These are phyloP conservation scores for Rhinichthys osculus DNA, from an alignment of 2,797 vertebrate species.

Conservation along the genomic window DNA sequence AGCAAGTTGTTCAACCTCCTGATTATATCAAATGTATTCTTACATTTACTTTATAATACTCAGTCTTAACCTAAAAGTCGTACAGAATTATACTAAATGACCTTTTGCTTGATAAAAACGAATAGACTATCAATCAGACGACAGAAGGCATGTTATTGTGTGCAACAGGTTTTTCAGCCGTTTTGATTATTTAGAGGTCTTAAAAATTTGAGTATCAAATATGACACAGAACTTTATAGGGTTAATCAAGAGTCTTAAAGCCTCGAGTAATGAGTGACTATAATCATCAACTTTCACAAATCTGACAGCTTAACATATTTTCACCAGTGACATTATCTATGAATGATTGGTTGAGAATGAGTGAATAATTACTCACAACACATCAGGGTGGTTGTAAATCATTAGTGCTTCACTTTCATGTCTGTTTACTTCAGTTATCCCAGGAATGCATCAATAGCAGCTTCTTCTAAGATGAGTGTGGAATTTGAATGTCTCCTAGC, in stretches of 20 bases:
- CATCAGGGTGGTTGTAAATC: not conserved
- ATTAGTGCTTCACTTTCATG: conserved; percentile 14
- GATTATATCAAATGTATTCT: not conserved
- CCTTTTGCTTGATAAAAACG: not conserved
- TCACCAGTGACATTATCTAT: not conserved
- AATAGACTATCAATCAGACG: not conserved
- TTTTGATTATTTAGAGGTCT: not conserved
- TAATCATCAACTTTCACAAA: not conserved
- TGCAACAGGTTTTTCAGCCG: not conserved
- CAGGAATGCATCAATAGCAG: conserved; percentile 14
- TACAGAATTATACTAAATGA: not conserved
- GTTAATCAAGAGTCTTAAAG: not conserved
- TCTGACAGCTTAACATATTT: not conserved
- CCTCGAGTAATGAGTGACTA: not conserved
- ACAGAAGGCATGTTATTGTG: not conserved
- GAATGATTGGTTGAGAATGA: not conserved
- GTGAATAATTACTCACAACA: conserved; percentile 3
- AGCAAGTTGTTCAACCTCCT: too few relatives aligned
- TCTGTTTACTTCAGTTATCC: not conserved
- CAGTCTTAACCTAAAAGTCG: not conserved
- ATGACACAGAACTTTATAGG: not conserved
- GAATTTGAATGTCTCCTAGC: conserved; percentile 43
- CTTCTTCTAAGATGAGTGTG: conserved; percentile 24
- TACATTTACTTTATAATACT: not conserved
- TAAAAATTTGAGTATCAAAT: not conserved